Conservation (phyloP, 2,888 invertebrate species). For the Drepana falcataria region DNA sequence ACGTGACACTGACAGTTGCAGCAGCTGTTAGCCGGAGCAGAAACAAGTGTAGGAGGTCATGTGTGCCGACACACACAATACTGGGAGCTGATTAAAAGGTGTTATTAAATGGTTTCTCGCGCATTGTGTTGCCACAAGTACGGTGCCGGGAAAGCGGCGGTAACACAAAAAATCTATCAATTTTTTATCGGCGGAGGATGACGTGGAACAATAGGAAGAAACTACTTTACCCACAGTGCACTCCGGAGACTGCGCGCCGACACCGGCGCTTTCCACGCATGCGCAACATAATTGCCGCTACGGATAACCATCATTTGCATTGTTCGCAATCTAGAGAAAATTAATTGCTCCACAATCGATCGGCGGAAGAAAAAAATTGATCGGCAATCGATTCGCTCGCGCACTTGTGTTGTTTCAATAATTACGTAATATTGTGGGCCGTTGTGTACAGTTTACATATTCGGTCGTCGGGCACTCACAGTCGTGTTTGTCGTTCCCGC, state of each 20-base stretch:
- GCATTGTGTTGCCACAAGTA: constrained; percentile 25
- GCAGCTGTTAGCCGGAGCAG: not conserved
- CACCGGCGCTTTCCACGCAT: constrained; percentile 64
- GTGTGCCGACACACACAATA: constrained; percentile 24
- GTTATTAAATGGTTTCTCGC: constrained; percentile 33
- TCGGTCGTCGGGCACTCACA: constrained; percentile 18
- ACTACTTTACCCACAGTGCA: constrained; percentile 59
- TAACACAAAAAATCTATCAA: constrained; percentile 35
- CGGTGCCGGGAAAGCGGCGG: constrained; percentile 53
- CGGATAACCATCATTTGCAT: constrained; percentile 73
- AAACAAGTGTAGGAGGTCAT: not conserved
- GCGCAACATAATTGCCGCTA: constrained; percentile 54
- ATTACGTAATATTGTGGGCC: constrained; percentile 22
- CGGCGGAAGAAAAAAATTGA: constrained; percentile 48
- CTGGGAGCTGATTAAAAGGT: constrained; percentile 41
- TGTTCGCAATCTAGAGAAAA: constrained; percentile 69
- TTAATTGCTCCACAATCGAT: constrained; percentile 61
- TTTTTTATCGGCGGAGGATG: constrained; percentile 46
- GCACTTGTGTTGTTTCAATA: constrained; percentile 20
- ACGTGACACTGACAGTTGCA: too few species aligned
- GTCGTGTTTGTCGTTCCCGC: constrained; percentile 7
- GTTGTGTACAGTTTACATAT: constrained; percentile 7
- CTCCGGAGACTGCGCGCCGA: constrained; percentile 47
- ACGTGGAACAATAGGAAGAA: constrained; percentile 69
- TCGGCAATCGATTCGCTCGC: constrained; percentile 28